Base-by-base conservation (phyloP, 2,113 vertebrate species). In the Pachypanchax playfairii region DNA sequence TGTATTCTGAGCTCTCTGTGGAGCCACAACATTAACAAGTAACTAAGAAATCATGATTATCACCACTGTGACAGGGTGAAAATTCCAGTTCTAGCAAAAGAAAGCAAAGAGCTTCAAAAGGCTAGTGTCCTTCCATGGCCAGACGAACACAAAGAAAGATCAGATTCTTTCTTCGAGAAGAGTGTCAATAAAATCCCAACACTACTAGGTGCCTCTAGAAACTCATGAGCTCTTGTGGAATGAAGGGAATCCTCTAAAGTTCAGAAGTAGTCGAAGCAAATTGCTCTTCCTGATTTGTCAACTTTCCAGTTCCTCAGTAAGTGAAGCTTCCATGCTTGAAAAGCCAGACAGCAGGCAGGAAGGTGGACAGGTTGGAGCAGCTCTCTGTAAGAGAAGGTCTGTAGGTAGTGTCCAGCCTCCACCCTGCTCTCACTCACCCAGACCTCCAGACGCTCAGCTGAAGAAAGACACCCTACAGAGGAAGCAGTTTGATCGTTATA, bases 251-350 rank as follows among this genome's bases (percentile, higher is more conserved):
- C 50, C 54, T 80, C 49, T 35, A 35, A 31, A 50, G 43, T 59
- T 71, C 33, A 75, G 48, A 74, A 62, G 51, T 28, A 14, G 54
- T 62, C 21, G 3, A 49, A 7, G 6, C 18, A 21, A 51, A 24
- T 64, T 17, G 35, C 28, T 53, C 20, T 41, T 58, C 68, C 46
- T 29, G 18, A 91, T 85, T 86, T 90, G 82, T 91, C 86, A 82
- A 87, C 82, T 83, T 93, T 95, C 91, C 92, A 93, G 87, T 91
- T 94, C 83, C 85, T 71, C 49, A 89, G 83, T 74, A 93, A 73
- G 46, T 53, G 51, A 43, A 85, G 73, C 54, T 85, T 82, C 83
- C 89, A 91, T 51, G 77, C 38, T 17, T 56, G 62, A 26, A 64
- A 81, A 22, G 60, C 80, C 41, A 83, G 75, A 60, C 73, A 61